Conservation (phyloP, 2,113 vertebrate genomes). For the Herpetotheres cachinnans region DNA sequence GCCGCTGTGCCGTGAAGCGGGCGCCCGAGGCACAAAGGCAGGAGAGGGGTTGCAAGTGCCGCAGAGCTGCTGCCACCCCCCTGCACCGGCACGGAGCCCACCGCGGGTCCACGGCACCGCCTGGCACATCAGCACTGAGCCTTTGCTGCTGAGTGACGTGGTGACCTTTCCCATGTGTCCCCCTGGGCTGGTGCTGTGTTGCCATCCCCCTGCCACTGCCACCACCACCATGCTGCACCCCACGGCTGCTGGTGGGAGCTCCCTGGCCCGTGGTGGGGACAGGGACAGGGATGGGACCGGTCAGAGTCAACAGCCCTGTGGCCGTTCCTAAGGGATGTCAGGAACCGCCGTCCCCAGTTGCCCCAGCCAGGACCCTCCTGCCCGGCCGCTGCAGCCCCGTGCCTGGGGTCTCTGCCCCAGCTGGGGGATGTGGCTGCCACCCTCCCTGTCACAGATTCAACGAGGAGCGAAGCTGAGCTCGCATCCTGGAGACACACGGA, state of each 20-base stretch:
- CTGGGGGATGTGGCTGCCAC: background rate
- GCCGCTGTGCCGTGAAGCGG: background rate
- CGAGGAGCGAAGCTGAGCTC: background rate
- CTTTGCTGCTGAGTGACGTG: background rate
- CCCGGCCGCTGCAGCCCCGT: too few species aligned
- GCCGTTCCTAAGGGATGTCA: background rate
- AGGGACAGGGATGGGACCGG: background rate
- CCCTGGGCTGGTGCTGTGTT: background rate
- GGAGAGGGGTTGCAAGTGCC: background rate
- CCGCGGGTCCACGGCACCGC: rapidly evolving
- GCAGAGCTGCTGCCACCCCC: background rate
- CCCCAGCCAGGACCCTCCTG: background rate
- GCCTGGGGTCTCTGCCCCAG: background rate
- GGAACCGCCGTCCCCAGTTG: background rate
- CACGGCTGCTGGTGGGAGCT: background rate
- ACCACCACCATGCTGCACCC: background rate
- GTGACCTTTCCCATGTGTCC: background rate
- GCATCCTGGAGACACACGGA: background rate
- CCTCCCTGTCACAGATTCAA: too few species aligned
- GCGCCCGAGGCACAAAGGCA: background rate
- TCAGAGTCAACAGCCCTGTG: background rate
- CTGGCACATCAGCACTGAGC: background rate
- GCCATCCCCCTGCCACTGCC: background rate
- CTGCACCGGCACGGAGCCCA: background rate
- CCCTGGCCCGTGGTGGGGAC: background rate